Evolutionary conservation across 2,113 vertebrate genomes (phyloP).

Genomic region (Willisornis vidua): DNA sequence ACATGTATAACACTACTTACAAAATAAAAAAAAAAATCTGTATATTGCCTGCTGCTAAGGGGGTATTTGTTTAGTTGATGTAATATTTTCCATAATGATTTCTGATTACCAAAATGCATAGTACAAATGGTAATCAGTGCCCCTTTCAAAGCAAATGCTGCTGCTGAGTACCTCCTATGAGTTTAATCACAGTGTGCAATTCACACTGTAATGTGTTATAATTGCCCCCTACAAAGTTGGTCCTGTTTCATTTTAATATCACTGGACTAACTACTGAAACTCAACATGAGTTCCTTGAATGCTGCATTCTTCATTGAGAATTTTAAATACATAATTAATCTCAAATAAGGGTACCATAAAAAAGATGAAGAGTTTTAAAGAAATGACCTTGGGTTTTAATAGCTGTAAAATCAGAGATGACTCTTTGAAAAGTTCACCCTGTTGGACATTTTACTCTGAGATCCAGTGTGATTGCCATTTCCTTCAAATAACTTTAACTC

Average conservation of each 20-base stretch:
- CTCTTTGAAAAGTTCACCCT: slow-evolving; percentile 65
- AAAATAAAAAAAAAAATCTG: neutral
- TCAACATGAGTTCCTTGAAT: slow-evolving; percentile 41
- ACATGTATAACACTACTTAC: slow-evolving; percentile 33
- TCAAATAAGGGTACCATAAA: slow-evolving; percentile 29
- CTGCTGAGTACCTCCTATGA: slow-evolving; percentile 74
- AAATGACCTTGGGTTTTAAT: slow-evolving; percentile 28
- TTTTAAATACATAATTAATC: slow-evolving; percentile 58
- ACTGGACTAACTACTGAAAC: slow-evolving; percentile 70
- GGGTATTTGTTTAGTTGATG: slow-evolving; percentile 72
- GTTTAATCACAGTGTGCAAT: slow-evolving; percentile 78
- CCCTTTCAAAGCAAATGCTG: slow-evolving; percentile 74
- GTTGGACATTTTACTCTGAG: slow-evolving; percentile 54
- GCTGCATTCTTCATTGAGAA: slow-evolving; percentile 31
- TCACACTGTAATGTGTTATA: slow-evolving; percentile 74
- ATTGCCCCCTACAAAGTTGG: slow-evolving; percentile 74
- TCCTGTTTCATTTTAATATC: slow-evolving; percentile 69
- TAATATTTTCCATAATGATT: slow-evolving; percentile 74
- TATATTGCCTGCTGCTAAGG: slow-evolving; percentile 62
- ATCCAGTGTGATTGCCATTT: slow-evolving; percentile 59
- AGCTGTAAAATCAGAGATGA: slow-evolving; percentile 58
- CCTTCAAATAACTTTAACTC: slow-evolving; percentile 51
- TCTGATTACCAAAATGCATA: slow-evolving; percentile 79
- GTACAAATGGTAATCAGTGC: slow-evolving; percentile 76
- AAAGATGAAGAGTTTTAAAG: slow-evolving; percentile 6